Evolutionary conservation across 2,888 invertebrate species (phyloP).

Genomic region (Helobdella robusta): DNA sequence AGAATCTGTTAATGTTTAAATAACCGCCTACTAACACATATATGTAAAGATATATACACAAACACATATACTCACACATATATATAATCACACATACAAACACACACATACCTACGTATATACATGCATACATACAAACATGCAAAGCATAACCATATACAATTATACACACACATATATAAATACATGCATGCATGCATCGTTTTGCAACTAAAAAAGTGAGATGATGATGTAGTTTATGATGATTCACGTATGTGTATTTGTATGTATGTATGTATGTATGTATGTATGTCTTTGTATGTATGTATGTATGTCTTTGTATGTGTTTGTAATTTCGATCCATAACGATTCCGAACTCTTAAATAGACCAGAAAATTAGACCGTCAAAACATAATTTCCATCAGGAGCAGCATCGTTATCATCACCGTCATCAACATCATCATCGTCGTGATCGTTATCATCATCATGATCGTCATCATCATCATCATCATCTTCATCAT

Average conservation of each 20-base stretch:
- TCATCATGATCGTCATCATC: conserved; percentile 9
- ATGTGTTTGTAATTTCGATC: not conserved
- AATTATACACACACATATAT: not conserved
- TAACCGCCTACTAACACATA: conserved; percentile 22
- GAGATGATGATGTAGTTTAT: not conserved
- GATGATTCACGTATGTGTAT: not conserved
- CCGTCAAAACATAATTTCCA: conserved; percentile 4
- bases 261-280: conserved; percentile 13
- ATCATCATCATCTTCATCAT: not conserved
- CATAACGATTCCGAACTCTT: not conserved
- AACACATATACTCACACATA: conserved; percentile 25
- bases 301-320: conserved; percentile 5
- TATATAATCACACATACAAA: conserved; percentile 27
- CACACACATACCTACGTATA: conserved; percentile 25
- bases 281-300: conserved; percentile 9
- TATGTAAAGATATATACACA: conserved; percentile 26
- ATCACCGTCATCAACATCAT: not conserved
- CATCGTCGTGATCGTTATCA: conserved; percentile 2
- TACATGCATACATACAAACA: conserved; percentile 22
- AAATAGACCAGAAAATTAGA: not conserved
- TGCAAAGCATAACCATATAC: not conserved
- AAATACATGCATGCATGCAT: not conserved
- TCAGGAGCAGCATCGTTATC: not conserved
- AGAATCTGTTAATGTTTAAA: not conserved
- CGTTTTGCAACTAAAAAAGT: not conserved